Evolutionary conservation across 2,797 vertebrate genomes (phyloP).

Genomic region (Peromyscus attwateri): DNA sequence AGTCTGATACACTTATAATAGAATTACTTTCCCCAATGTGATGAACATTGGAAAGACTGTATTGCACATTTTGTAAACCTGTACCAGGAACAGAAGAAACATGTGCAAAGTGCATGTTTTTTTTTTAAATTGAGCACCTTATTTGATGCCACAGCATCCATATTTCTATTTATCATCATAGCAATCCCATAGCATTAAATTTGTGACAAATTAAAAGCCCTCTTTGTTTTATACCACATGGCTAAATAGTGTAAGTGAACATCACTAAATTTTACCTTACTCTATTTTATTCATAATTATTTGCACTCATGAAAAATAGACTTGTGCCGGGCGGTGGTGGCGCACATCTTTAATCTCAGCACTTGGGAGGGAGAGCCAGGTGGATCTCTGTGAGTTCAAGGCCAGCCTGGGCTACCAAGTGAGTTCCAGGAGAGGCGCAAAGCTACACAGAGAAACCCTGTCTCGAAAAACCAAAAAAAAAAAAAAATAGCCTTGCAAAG

Average conservation of each 20-base stretch:
- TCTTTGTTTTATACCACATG: not conserved
- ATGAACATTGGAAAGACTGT: not conserved
- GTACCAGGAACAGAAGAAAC: not conserved
- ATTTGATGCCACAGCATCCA: not conserved
- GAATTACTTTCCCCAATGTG: not conserved
- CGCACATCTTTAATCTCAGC: no score
- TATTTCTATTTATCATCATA: not conserved
- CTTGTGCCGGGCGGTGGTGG: not conserved
- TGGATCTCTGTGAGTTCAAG: no score
- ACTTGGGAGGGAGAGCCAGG: no score
- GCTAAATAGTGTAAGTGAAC: not conserved
- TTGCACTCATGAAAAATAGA: not conserved
- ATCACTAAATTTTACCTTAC: not conserved
- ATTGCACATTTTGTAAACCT: not conserved
- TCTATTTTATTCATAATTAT: conserved; percentile 12
- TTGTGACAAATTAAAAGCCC: not conserved
- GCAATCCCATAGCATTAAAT: not conserved
- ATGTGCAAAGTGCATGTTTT: not conserved
- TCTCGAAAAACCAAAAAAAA: no score
- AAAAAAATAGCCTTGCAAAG: not conserved
- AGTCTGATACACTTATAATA: not conserved
- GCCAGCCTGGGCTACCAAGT: no score
- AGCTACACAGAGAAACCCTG: no score
- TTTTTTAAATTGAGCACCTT: not conserved
- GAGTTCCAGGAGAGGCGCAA: no score